Evolutionary conservation across 2,113 vertebrate species (phyloP), one percentile per base, ranked within the genome.

Genomic region (Nerophis ophidion): DNA sequence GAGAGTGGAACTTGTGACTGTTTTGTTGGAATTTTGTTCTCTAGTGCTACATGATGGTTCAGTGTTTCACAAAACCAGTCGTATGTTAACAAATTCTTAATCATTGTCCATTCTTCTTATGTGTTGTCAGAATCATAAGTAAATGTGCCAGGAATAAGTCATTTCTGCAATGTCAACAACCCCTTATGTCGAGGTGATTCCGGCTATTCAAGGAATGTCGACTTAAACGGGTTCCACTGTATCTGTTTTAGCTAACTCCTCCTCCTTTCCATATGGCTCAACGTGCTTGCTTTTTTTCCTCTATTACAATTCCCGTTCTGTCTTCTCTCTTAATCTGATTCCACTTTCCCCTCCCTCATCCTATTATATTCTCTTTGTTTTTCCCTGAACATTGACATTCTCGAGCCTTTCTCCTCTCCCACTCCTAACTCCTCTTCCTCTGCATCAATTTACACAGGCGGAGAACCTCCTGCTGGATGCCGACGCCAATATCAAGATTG

Each of bases 401-500:
- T 46, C 49, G 0, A 6, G 7, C 34, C 50, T 60, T 34, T 36
- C 35, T 42, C 12, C 50, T 34, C 36, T 46, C 5, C 12, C 59
- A 12, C 71, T 13, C 35, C 52, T 38, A 34, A 26, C 51, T 17
- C 42, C 16, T 66, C n/a, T 19, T 38, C 65, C 36, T 65, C 59
- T 40, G 2, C 55, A 49, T 70, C 48, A 12, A 68, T 57, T 38
- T 38, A 70, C 45, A 48, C 86, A 97, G 95, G 94, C 95, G 0
- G 95, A 98, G 84, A 98, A 97, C 83, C 92, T 96, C 45, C 82
- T 98, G 65, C 87, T 96, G 81, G 94, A 98, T 0, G 91, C 93
- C 0, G 93, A 98, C 5, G 89, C 92, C 81, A 95, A 96, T 80
- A 95, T 97, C 77, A 96, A 97, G 74, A 95, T 98, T 0, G 95